Conservation (phyloP, 1,140 invertebrate genomes). For the Diprion similis region DNA sequence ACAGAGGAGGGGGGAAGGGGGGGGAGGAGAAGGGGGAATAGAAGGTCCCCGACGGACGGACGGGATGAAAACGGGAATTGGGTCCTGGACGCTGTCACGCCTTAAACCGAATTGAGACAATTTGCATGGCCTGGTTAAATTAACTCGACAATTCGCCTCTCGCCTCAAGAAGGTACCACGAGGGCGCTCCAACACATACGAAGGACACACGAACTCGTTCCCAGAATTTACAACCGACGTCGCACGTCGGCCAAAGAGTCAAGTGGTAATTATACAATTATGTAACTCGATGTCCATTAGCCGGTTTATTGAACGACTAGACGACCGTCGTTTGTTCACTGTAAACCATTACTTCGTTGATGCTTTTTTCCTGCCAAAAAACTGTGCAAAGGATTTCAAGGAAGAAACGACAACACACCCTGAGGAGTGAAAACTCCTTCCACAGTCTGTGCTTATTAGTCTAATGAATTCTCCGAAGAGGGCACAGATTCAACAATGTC, state of each 20-base stretch:
- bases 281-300: slow-evolving; percentile 33
- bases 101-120: slow-evolving; percentile 22
- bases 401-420: neutral
- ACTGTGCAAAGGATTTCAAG: neutral
- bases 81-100: too few species aligned
- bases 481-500: neutral
- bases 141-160: slow-evolving; percentile 31
- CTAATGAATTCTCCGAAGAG: neutral
- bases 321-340: neutral
- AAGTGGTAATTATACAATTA: slow-evolving; percentile 43
- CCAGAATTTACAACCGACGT: slow-evolving; percentile 26
- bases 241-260: slow-evolving; percentile 25
- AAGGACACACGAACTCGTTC: slow-evolving; percentile 20
- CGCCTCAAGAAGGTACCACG: neutral
- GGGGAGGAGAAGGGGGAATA: neutral
- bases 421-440: neutral
- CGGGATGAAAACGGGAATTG: slow-evolving; percentile 17
- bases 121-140: slow-evolving; percentile 29
- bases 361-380: neutral
- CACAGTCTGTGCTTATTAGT: neutral
- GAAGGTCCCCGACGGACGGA: slow-evolving; percentile 11
- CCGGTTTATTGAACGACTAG: slow-evolving; percentile 25
- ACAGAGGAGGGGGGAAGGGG: too few species aligned
- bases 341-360: too few species aligned
- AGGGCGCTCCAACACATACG: neutral